A percentile compares a stretch with the other conserved stretches of the same genome.
Conservation (phyloP, 2,113 vertebrate genomes). For the Eonycteris spelaea region DNA sequence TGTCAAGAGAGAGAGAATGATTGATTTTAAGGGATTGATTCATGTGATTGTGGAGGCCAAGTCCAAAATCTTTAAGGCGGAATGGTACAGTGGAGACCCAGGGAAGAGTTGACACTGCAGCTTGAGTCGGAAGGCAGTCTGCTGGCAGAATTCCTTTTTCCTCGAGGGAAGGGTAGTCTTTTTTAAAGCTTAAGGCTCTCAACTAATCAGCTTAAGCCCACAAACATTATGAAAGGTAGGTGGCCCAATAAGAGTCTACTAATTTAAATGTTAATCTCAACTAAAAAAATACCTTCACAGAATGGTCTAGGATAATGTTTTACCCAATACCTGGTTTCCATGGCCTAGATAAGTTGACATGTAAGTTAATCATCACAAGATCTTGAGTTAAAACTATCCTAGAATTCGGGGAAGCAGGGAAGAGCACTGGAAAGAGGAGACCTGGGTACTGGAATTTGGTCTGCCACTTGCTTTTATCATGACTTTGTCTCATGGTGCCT, state of each 20-base stretch:
- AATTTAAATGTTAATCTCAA: background rate
- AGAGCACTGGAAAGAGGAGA: background rate
- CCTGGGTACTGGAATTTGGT: fast-evolving
- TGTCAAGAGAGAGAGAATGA: background rate
- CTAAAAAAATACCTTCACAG: background rate
- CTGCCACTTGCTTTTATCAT: background rate
- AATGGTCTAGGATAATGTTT: background rate
- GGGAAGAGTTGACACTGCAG: background rate
- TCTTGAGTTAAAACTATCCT: background rate
- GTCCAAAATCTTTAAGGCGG: background rate
- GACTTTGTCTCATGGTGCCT: background rate
- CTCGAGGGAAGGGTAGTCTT: background rate
- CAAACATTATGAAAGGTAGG: background rate
- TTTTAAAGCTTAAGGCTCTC: background rate
- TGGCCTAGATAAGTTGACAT: background rate
- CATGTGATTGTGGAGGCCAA: background rate
- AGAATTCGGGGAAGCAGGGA: background rate
- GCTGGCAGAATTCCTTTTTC: background rate
- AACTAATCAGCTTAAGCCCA: background rate
- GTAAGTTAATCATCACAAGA: background rate
- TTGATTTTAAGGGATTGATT: background rate
- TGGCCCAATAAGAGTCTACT: background rate
- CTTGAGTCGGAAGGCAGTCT: background rate
- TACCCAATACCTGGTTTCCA: background rate
- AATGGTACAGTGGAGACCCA: background rate